phyloP scores from a whole-genome alignment of 2,113 vertebrate genomes.

The Sander lucioperca region DNA sequence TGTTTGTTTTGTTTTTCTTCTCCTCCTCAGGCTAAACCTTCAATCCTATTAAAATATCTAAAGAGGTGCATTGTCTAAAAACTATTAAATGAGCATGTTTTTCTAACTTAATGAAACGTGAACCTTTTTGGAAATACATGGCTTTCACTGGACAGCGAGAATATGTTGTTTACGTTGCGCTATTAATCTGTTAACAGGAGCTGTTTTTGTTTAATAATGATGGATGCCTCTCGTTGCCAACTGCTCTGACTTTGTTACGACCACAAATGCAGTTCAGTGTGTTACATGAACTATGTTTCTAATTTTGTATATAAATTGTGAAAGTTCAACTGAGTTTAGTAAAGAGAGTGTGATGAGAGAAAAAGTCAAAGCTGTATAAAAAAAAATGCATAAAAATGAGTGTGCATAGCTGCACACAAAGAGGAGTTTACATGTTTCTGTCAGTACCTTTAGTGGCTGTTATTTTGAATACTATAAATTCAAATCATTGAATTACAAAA shows the following conservation, averaged over 20 bases:
- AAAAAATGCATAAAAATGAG: neutral
- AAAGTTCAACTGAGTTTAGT: slow-evolving; percentile 35
- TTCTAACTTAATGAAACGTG: neutral
- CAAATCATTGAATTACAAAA: slow-evolving; percentile 18
- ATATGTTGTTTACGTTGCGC: neutral
- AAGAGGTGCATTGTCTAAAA: neutral
- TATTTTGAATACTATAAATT: slow-evolving; percentile 29
- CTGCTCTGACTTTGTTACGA: slow-evolving; percentile 11
- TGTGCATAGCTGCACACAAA: neutral
- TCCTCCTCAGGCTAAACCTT: neutral
- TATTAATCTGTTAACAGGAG: slow-evolving; percentile 47
- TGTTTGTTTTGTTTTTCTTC: neutral
- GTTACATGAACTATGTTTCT: neutral
- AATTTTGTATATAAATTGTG: slow-evolving; percentile 43
- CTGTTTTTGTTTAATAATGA: slow-evolving; percentile 41
- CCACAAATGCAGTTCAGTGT: neutral
- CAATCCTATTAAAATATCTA: neutral
- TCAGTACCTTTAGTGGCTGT: neutral
- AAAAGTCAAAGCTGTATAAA: neutral
- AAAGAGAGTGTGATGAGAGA: slow-evolving; percentile 23
- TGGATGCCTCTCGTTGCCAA: slow-evolving; percentile 16
- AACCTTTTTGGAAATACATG: slow-evolving; percentile 2
- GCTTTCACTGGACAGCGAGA: neutral
- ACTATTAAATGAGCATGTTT: neutral
- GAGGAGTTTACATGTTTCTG: slow-evolving; percentile 25